Conservation (phyloP, 2,888 invertebrate genomes). For the Ochropleura plecta region DNA sequence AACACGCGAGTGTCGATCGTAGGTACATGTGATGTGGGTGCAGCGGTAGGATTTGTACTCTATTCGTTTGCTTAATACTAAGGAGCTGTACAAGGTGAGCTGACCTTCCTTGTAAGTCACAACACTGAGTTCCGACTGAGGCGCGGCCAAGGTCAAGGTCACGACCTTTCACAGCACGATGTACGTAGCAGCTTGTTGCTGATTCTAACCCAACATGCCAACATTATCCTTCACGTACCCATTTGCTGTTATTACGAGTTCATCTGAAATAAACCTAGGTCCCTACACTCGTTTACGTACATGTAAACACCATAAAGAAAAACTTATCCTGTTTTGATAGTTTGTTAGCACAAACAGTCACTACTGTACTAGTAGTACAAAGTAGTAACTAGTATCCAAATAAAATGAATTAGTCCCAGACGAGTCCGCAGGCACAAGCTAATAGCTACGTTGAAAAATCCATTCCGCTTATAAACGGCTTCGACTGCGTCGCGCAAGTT, state of each 20-base stretch:
- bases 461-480: no score
- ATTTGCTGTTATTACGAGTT: background rate
- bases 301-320: no score
- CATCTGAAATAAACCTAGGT: background rate
- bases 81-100: background rate
- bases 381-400: no score
- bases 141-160: slow-evolving; percentile 4
- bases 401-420: no score
- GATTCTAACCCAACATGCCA: background rate
- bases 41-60: background rate
- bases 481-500: no score
- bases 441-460: no score
- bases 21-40: no score
- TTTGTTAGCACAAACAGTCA: no score
- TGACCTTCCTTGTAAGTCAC: slow-evolving; percentile 2
- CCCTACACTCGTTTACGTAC: no score
- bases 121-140: background rate
- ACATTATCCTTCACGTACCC: slow-evolving; percentile 4
- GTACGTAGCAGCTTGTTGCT: slow-evolving; percentile 6
- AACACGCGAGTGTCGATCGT: background rate
- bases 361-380: no score
- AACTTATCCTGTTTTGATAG: no score
- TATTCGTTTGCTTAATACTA: background rate
- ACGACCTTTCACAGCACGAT: slow-evolving; percentile 9
- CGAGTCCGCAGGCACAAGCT: no score